phyloP scores from a whole-genome alignment of 2,797 vertebrate genomes.

The Microchirus variegatus region DNA sequence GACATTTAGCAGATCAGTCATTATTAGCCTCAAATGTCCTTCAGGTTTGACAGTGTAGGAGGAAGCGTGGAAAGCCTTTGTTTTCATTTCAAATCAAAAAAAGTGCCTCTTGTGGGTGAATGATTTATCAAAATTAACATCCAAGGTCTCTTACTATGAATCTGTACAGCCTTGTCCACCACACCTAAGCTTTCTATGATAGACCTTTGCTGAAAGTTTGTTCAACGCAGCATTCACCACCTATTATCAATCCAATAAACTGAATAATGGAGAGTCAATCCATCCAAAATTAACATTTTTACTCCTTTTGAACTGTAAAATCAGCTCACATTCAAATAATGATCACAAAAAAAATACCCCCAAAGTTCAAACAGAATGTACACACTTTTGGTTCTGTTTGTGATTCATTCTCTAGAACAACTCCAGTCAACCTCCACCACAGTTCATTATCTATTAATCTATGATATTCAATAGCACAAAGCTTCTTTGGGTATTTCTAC shows the following conservation, averaged over 20 bases:
- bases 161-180: slow-evolving; percentile 1
- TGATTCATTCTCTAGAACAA: no score
- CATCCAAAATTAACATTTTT: neutral
- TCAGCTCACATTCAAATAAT: neutral
- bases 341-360: no score
- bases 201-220: slow-evolving; percentile 8
- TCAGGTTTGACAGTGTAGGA: slow-evolving; percentile 45
- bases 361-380: no score
- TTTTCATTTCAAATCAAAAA: slow-evolving; percentile 54
- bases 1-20: slow-evolving; percentile 48
- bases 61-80: slow-evolving; percentile 37
- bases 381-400: no score
- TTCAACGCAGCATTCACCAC: slow-evolving; percentile 4
- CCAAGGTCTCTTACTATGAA: slow-evolving; percentile 29
- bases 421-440: no score
- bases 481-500: no score
- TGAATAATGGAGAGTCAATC: neutral
- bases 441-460: no score
- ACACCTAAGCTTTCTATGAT: slow-evolving; percentile 11
- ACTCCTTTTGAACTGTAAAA: neutral
- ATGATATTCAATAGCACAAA: no score
- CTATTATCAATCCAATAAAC: neutral
- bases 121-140: slow-evolving; percentile 48
- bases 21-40: slow-evolving; percentile 56
- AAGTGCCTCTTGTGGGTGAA: slow-evolving; percentile 24